A percentile compares a stretch with the other conserved stretches of the same genome.
Conservation (phyloP, 2,888 invertebrate species). For the Spodoptera littoralis region DNA sequence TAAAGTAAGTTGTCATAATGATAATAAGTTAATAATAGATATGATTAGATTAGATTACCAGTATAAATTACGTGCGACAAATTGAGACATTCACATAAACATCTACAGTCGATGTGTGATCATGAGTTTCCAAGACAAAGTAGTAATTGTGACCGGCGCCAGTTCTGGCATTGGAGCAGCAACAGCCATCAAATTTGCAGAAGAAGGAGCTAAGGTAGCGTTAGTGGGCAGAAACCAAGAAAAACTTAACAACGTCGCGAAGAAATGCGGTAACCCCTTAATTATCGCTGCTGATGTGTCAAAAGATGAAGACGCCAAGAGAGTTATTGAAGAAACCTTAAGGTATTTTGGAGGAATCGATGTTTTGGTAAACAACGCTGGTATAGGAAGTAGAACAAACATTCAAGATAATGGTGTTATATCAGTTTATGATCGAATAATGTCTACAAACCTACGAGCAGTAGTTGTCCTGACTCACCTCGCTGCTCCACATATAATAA, state of each 20-base stretch:
- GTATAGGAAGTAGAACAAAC: not conserved
- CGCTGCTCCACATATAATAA: slow-evolving; percentile 51
- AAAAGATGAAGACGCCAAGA: slow-evolving; percentile 18
- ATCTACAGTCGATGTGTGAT: not conserved
- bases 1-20: no score
- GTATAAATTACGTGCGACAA: no score
- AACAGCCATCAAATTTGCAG: slow-evolving; percentile 30
- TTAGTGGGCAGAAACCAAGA: slow-evolving; percentile 50
- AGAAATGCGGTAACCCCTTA: slow-evolving; percentile 17
- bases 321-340: slow-evolving; percentile 11
- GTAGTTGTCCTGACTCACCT: slow-evolving; percentile 47
- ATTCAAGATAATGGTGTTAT: slow-evolving; percentile 16
- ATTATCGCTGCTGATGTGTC: slow-evolving; percentile 14
- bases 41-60: no score
- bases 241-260: slow-evolving; percentile 43
- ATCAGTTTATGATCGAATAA: slow-evolving; percentile 21
- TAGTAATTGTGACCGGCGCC: slow-evolving; percentile 57
- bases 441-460: slow-evolving; percentile 41
- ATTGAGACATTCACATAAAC: no score
- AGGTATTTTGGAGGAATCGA: slow-evolving; percentile 17
- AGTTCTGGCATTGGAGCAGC: slow-evolving; percentile 62
- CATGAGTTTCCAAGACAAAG: slow-evolving; percentile 56
- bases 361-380: slow-evolving; percentile 27
- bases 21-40: no score
- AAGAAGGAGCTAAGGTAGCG: slow-evolving; percentile 53